These are phyloP conservation scores for Xiphophorus hellerii DNA, from an alignment of 2,113 vertebrate genomes.

Conservation along the genomic window DNA sequence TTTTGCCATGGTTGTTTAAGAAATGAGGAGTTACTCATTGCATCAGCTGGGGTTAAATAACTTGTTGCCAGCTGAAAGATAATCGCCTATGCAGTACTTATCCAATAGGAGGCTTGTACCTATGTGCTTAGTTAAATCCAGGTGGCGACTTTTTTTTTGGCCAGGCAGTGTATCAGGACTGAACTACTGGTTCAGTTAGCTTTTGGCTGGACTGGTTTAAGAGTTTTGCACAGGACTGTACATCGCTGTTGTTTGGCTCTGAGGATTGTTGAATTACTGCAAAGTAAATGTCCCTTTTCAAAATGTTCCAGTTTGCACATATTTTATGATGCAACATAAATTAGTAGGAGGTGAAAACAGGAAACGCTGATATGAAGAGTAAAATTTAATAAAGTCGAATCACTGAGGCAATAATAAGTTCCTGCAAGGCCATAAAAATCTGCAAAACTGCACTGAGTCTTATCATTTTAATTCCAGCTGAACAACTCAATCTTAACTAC, in stretches of 20 bases:
- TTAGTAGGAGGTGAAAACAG: background rate
- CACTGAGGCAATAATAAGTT: background rate
- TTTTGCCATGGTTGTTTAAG: too few relatives aligned
- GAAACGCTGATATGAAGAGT: background rate
- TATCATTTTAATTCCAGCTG: background rate
- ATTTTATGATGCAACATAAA: background rate
- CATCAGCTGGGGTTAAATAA: too few relatives aligned
- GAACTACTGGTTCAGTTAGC: background rate
- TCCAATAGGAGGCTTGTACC: too few relatives aligned
- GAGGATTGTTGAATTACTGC: background rate
- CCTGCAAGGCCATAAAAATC: slow-evolving; percentile 7
- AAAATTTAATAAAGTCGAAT: background rate
- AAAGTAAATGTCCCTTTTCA: background rate
- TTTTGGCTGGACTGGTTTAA: background rate
- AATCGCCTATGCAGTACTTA: too few relatives aligned
- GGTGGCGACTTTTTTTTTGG: too few relatives aligned
- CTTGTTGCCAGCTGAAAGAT: too few relatives aligned
- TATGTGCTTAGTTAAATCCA: too few relatives aligned
- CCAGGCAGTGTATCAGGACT: background rate
- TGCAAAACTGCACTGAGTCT: background rate
- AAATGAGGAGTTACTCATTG: too few relatives aligned
- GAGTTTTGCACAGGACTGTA: background rate
- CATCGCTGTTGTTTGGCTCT: background rate
- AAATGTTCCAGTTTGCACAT: background rate
- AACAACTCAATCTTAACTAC: background rate